Base-by-base conservation (phyloP, 1,140 invertebrate species). In the Chymomyza costata region DNA sequence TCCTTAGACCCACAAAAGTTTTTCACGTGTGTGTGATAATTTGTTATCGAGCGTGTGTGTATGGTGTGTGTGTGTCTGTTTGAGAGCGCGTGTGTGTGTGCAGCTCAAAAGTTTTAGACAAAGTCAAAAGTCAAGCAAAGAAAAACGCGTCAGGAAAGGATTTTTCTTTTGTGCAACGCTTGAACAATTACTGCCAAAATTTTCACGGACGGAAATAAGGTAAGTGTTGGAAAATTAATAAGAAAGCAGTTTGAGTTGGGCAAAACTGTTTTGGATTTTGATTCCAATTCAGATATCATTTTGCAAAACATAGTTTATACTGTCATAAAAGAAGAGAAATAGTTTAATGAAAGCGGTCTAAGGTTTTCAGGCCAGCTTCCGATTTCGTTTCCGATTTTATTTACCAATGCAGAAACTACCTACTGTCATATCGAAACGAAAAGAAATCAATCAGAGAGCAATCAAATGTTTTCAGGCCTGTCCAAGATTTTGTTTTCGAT, bases 201-300 rank as follows among this genome's bases (percentile, higher is more conserved):
- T 85, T 85, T 85, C 70, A 85, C 84, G 64, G 84, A 85, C 84
- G 84, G 84, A 40, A 85, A 85, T 67, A 85, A 85, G 84, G 84
- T 85, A 66, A 82, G 65, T 61, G 8, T 0, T 8, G 2, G 3
- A 30, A 31, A 19, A 13, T 1, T 6, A 14, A 1, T 2, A 14
- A 16, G 13, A 18, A 39, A 28, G n/a, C 18, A 51, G 7, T 18
- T n/a, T 11, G 34, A 5, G 34, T 37, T 11, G 13, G 7, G 11
- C 8, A 39, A 15, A 34, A 34, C 3, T n/a, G 13, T 34, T 3
- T 6, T 34, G 31, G n/a, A 11, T 6, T 34, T 3, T 5, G 31
- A 6, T 28, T 5, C 5, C 5, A 28, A 28, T 5, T 28, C 10
- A 28, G 5, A 10, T 28, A 10, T 6, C 5, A 10, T 28, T 28